Evolutionary conservation across 2,888 invertebrate genomes (phyloP).

Genomic region (Rhagophthalmus giganteus): DNA sequence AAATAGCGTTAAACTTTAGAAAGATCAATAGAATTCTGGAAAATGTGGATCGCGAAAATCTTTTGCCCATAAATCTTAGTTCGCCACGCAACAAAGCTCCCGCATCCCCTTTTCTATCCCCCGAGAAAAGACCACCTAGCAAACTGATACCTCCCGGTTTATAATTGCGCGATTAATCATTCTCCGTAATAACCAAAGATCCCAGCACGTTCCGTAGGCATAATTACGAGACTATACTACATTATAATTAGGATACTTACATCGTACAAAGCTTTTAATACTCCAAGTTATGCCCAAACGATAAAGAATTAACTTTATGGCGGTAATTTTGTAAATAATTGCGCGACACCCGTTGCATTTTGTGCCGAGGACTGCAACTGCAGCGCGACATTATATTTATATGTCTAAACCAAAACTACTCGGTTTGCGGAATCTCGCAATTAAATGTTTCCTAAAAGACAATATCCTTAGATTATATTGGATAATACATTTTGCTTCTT

Average conservation of each 20-base stretch:
- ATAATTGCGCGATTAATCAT: constrained; percentile 44
- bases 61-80: constrained; percentile 39
- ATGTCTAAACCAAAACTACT: constrained; percentile 20
- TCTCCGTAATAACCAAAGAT: constrained; percentile 40
- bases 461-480: constrained; percentile 53
- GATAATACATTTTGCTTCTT: constrained; percentile 51
- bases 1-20: constrained; percentile 44
- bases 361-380: constrained; percentile 8
- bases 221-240: constrained; percentile 41
- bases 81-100: constrained; percentile 32
- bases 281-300: constrained; percentile 27
- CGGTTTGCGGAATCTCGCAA: constrained; percentile 43
- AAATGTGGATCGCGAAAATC: constrained; percentile 43
- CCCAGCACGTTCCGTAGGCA: constrained; percentile 37
- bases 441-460: constrained; percentile 48
- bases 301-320: constrained; percentile 31
- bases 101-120: constrained; percentile 30
- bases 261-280: constrained; percentile 32
- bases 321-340: constrained; percentile 29
- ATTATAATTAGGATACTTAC: constrained; percentile 34
- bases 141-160: constrained; percentile 43
- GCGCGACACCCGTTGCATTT: constrained; percentile 19
- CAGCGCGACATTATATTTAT: constrained; percentile 13
- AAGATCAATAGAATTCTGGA: constrained; percentile 42
- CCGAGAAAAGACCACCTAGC: constrained; percentile 38